These are phyloP conservation scores for Eristalis arbustorum DNA, from an alignment of 2,888 invertebrate species.

Conservation along the genomic window DNA sequence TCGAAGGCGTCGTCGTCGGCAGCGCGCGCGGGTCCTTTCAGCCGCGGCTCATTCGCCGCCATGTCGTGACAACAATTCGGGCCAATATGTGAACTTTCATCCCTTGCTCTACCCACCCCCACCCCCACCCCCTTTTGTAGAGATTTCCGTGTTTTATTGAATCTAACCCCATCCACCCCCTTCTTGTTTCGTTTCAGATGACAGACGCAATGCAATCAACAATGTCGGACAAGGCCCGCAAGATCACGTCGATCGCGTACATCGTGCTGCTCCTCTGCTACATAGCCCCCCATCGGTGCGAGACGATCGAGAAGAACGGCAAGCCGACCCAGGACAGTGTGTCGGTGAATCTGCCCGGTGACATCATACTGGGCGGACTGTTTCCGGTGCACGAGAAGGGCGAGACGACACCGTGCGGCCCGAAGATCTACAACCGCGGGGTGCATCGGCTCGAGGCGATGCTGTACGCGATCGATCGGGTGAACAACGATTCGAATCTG, in stretches of 20 bases:
- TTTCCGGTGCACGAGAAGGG: slow-evolving; percentile 86
- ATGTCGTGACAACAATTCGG: background rate
- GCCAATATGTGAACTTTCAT: background rate
- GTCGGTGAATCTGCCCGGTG: slow-evolving; percentile 80
- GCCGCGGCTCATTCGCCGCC: background rate
- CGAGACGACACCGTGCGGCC: slow-evolving; percentile 81
- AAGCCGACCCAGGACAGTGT: slow-evolving; percentile 51
- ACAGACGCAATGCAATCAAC: too few relatives aligned
- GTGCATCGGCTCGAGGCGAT: slow-evolving; percentile 86
- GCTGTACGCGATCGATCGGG: slow-evolving; percentile 85
- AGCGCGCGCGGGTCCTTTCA: too few relatives aligned
- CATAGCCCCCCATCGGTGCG: slow-evolving; percentile 7
- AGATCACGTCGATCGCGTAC: slow-evolving; percentile 9
- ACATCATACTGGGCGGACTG: slow-evolving; percentile 85
- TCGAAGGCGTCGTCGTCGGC: background rate
- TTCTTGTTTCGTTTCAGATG: too few relatives aligned
- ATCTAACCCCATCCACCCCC: too few relatives aligned
- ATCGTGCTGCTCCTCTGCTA: slow-evolving; percentile 24
- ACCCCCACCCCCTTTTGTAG: too few relatives aligned
- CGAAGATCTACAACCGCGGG: slow-evolving; percentile 85
- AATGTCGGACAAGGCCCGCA: slow-evolving; percentile 5
- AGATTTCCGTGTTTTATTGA: too few relatives aligned
- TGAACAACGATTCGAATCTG: slow-evolving; percentile 83
- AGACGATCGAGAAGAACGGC: slow-evolving; percentile 19
- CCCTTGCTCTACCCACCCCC: too few relatives aligned